phyloP scores from a whole-genome alignment of 2,888 invertebrate genomes.

The Cryptus armator region DNA sequence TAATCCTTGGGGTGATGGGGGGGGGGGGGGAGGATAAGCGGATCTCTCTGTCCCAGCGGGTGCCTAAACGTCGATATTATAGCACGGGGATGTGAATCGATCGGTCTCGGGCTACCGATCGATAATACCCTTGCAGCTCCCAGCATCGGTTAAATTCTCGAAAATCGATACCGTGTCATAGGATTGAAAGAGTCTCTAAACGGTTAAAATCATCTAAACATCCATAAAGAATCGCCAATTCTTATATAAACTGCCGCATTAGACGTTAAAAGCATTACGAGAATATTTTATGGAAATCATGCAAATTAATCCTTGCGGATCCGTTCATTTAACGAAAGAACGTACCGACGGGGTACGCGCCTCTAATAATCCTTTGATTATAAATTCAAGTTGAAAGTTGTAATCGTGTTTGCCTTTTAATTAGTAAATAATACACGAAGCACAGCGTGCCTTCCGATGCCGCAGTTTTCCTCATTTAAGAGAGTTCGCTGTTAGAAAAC shows the following conservation, averaged over 20 bases:
- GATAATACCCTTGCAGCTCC: background rate
- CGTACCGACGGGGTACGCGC: slow-evolving; percentile 37
- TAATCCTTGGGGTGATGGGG: slow-evolving; percentile 11
- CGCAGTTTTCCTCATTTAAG: slow-evolving; percentile 76
- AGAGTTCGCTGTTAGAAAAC: slow-evolving; percentile 70
- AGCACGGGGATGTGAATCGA: slow-evolving; percentile 58
- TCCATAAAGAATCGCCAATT: background rate
- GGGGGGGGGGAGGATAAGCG: slow-evolving; percentile 29
- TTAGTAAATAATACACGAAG: slow-evolving; percentile 74
- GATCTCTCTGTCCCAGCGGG: slow-evolving; percentile 75
- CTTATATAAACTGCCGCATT: background rate
- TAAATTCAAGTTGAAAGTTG: slow-evolving; percentile 77
- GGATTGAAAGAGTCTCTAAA: slow-evolving; percentile 31
- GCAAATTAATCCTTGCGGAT: background rate
- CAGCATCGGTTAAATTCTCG: slow-evolving; percentile 4
- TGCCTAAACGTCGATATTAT: slow-evolving; percentile 76
- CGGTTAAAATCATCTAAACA: background rate
- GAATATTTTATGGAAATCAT: slow-evolving; percentile 28
- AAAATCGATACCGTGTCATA: slow-evolving; percentile 18
- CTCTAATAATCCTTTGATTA: slow-evolving; percentile 68
- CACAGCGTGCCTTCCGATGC: slow-evolving; percentile 75
- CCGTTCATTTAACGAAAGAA: background rate
- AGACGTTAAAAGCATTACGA: slow-evolving; percentile 2
- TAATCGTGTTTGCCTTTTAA: slow-evolving; percentile 82
- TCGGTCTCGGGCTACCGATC: slow-evolving; percentile 43